A percentile compares a stretch with the other conserved stretches of the same genome.
Evolutionary conservation across 2,113 vertebrate genomes (phyloP).

Genomic region (Rafetus swinhoei): DNA sequence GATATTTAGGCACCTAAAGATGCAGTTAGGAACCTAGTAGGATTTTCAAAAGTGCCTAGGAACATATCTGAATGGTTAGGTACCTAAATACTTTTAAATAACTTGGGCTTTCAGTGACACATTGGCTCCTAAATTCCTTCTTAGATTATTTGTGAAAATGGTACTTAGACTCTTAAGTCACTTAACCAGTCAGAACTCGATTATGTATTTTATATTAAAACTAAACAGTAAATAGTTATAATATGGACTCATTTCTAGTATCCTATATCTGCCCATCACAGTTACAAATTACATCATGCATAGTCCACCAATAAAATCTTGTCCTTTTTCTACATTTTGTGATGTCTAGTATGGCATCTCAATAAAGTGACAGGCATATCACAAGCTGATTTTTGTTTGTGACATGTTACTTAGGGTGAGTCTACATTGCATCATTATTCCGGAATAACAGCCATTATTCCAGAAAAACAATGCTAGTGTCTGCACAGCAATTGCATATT

Average conservation of each 20-base stretch:
- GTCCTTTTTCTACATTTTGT: neutral
- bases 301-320: neutral
- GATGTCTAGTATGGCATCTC: neutral
- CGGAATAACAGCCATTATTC: too few species aligned
- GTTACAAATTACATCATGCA: conserved; percentile 6
- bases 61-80: neutral
- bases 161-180: neutral
- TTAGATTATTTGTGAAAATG: neutral
- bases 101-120: neutral
- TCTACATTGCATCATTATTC: too few species aligned
- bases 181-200: neutral
- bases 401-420: neutral
- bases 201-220: neutral
- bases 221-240: neutral
- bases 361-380: neutral
- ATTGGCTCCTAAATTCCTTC: neutral
- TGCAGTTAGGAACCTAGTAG: conserved; percentile 16
- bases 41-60: neutral
- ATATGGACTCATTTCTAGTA: neutral
- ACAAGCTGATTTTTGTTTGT: conserved; percentile 29
- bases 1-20: neutral
- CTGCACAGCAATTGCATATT: too few species aligned
- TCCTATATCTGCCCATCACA: neutral
- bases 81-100: neutral
- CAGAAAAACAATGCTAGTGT: too few species aligned